Percentiles rank a stretch among this genome's conserved stretches.
phyloP scores from a whole-genome alignment of 2,113 vertebrate species.

The Callocephalon fimbriatum region DNA sequence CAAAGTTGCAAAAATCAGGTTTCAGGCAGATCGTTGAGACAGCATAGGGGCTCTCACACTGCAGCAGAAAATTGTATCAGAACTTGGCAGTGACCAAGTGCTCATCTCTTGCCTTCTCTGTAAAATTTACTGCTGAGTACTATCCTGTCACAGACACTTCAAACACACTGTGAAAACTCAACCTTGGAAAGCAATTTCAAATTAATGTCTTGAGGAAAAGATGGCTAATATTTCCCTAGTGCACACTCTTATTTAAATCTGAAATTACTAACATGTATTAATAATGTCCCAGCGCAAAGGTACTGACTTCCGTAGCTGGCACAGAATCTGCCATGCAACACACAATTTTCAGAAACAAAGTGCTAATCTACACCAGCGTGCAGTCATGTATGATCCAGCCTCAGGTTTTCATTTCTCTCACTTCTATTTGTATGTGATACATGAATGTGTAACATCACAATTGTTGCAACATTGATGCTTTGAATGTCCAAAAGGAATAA shows the following conservation, averaged over 20 bases:
- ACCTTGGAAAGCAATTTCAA: neutral
- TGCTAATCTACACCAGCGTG: neutral
- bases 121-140: neutral
- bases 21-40: neutral
- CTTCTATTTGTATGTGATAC: neutral
- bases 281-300: neutral
- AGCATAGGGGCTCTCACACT: neutral
- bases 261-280: neutral
- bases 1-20: neutral
- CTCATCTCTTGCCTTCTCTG: neutral
- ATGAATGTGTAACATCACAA: accelerated
- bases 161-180: neutral
- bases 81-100: neutral
- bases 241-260: neutral
- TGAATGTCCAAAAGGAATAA: neutral
- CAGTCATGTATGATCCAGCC: neutral
- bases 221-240: neutral
- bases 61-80: neutral
- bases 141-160: neutral
- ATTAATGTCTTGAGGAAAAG: neutral
- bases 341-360: neutral
- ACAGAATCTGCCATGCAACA: accelerated
- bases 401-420: neutral
- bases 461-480: accelerated
- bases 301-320: neutral